Evolutionary conservation across 2,113 vertebrate genomes (phyloP).

Genomic region (Tonatia bakeri): DNA sequence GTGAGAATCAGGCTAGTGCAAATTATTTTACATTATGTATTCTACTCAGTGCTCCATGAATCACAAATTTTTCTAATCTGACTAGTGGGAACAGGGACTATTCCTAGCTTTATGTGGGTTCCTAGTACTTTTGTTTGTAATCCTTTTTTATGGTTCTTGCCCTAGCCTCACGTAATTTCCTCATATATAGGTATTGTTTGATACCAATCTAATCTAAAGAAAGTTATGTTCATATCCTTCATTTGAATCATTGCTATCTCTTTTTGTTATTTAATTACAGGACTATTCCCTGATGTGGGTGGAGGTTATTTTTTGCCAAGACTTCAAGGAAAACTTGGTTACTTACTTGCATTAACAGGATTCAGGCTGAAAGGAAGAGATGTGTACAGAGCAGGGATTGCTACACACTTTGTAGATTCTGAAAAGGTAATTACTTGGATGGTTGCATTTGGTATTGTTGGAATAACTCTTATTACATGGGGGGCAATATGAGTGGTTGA

Average conservation of each 20-base stretch:
- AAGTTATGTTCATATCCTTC: not conserved
- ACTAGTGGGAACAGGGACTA: not conserved
- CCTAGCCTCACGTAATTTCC: not conserved
- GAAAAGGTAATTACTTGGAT: slow-evolving; percentile 84
- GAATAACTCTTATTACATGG: not conserved
- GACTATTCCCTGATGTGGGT: slow-evolving; percentile 96
- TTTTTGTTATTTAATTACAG: slow-evolving; percentile 78
- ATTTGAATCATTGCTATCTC: not conserved
- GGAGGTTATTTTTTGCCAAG: slow-evolving; percentile 96
- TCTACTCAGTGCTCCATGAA: not conserved
- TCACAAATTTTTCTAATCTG: not conserved
- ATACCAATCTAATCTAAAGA: not conserved
- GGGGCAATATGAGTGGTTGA: not conserved
- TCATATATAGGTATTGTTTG: too few species aligned
- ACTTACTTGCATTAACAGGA: slow-evolving; percentile 92
- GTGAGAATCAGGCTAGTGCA: not conserved
- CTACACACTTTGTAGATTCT: slow-evolving; percentile 93
- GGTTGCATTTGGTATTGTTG: not conserved
- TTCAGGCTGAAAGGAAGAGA: slow-evolving; percentile 93
- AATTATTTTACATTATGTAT: not conserved
- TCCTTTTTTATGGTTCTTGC: not conserved
- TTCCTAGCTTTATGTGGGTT: not conserved
- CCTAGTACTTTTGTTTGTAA: not conserved
- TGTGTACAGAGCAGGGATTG: slow-evolving; percentile 89
- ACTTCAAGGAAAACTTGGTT: slow-evolving; percentile 90